Evolutionary conservation across 2,888 invertebrate species (phyloP), one percentile per base, ranked within the genome.

Genomic region (Leucoptera coffeella): DNA sequence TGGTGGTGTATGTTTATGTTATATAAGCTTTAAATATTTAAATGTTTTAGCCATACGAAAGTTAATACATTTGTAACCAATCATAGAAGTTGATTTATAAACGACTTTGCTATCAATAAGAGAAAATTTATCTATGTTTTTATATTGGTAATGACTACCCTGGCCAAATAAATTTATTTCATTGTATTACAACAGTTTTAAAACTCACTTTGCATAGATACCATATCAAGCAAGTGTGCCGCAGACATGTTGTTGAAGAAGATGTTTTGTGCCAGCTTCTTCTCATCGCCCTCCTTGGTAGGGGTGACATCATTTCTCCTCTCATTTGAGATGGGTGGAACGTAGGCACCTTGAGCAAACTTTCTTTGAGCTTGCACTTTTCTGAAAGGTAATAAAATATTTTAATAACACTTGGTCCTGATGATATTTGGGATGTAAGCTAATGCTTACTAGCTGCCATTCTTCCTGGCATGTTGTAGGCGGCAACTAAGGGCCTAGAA

Each of bases 311-410:
- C 25, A 9, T 14, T 23, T 4, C 14, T 15, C 10, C 23, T 12
- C 20, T 27, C 34, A 17, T 21, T 20, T 2, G 6, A 23, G 14
- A 10, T 22, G 1, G 41, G 38, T 1, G 47, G 52, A 1, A 47
- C 31, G 15, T 32, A 42, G 0, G 44, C 50, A 0, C 53, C 52
- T 27, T 50, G 52, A 1, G 54, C 54, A 25, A 53, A 55, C 12
- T 55, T 55, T 0, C 54, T 41, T 30, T 55, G 54, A 0, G 54
- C 54, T 19, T 41, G 43, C 2, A 51, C 43, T 33, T 37, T 44
- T 7, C 41, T 9, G n/a, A n/a, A n/a, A n/a, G n/a, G n/a, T n/a
- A n/a, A n/a, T n/a, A n/a, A n/a, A n/a, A n/a, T n/a, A n/a, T n/a
- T n/a, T n/a, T n/a, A n/a, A n/a, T n/a, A n/a, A n/a, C n/a, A n/a